Conservation (phyloP, 1,140 invertebrate species). For the Drosophila trapezifrons region DNA sequence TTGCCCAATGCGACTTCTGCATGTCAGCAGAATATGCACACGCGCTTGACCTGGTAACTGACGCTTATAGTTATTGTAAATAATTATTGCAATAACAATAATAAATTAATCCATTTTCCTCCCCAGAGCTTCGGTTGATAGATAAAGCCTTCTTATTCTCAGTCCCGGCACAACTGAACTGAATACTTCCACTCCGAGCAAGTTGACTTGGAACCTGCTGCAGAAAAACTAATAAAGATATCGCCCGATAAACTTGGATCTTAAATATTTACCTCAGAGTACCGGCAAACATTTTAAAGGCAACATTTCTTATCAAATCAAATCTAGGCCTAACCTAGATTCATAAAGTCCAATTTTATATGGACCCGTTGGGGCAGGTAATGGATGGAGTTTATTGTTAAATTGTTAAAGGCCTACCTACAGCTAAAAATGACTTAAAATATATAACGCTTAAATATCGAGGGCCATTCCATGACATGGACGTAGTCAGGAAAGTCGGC, state of each 20-base stretch:
- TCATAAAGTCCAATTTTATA: not conserved
- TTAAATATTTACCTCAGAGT: not conserved
- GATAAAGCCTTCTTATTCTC: not conserved
- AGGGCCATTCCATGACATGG: constrained; percentile 51
- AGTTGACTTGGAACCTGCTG: not conserved
- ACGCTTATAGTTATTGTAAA: no score
- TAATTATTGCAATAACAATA: no score
- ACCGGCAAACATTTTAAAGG: not conserved
- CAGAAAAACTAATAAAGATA: not conserved
- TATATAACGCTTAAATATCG: constrained; percentile 49
- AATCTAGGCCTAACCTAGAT: not conserved
- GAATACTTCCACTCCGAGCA: not conserved
- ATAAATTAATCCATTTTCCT: no score
- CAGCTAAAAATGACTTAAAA: constrained; percentile 17
- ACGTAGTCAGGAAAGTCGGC: constrained; percentile 32
- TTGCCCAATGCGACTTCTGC: no score
- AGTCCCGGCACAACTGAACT: not conserved
- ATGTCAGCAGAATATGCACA: no score
- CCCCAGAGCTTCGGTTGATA: no score
- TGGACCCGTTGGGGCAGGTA: not conserved
- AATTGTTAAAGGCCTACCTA: constrained; percentile 3
- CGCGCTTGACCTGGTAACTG: no score
- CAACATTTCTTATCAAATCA: not conserved
- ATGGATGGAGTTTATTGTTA: constrained; percentile 23
- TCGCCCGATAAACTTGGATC: not conserved